Evolutionary conservation across 2,888 invertebrate genomes (phyloP).

Genomic region (Philhelius pedissequus): DNA sequence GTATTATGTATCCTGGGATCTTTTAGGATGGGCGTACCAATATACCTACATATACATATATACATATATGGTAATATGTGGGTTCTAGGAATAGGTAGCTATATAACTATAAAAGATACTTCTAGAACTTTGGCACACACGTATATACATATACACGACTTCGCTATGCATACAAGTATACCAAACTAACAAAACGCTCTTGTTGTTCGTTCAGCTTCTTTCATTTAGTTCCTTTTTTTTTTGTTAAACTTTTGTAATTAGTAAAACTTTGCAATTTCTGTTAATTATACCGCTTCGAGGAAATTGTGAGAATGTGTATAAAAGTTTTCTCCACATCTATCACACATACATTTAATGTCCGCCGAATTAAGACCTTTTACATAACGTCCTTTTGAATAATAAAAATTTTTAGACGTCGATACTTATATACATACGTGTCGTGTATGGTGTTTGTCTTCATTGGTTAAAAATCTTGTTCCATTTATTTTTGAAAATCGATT

Average conservation of each 20-base stretch:
- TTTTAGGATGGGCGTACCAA: slow-evolving; percentile 18
- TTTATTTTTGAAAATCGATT: no score
- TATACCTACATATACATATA: no score
- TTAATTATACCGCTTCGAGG: slow-evolving; percentile 60
- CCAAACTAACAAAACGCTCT: slow-evolving; percentile 58
- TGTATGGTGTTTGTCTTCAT: no score
- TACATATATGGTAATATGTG: slow-evolving; percentile 4
- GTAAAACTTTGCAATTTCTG: slow-evolving; percentile 65
- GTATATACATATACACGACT: slow-evolving; percentile 13
- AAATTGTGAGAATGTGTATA: slow-evolving; percentile 13
- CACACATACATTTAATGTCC: slow-evolving; percentile 41
- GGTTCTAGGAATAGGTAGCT: background rate
- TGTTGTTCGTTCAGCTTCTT: slow-evolving; percentile 61
- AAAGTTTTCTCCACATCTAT: slow-evolving; percentile 7
- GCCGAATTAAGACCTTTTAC: slow-evolving; percentile 31
- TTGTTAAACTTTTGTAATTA: slow-evolving; percentile 64
- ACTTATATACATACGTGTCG: no score
- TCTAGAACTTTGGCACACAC: no score
- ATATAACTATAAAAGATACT: background rate
- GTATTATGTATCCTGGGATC: slow-evolving; percentile 41
- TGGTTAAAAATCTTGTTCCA: no score
- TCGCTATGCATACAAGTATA: slow-evolving; percentile 19
- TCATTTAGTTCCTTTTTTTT: slow-evolving; percentile 37
- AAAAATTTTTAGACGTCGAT: background rate
- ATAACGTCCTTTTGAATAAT: slow-evolving; percentile 43